Base-by-base conservation (phyloP, 2,888 invertebrate species). In the Hemithea aestivaria region DNA sequence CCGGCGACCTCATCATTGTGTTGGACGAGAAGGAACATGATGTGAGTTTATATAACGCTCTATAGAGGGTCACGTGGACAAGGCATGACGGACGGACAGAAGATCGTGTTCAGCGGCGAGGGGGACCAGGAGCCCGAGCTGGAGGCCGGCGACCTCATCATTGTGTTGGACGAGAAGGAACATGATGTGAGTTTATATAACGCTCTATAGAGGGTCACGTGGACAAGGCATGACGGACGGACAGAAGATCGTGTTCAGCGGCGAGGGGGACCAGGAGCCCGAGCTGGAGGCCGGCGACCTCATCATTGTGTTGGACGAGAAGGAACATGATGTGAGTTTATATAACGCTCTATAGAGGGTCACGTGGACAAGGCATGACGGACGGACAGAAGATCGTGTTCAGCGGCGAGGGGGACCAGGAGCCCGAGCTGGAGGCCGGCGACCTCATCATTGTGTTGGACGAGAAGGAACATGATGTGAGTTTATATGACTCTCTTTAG, bases 181-280 rank as follows among this genome's bases (percentile, higher is more conserved):
- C 95, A 99, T 81, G 89, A 91, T 32, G 88, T 88, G 63, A 72
- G 72, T 67, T n/a, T n/a, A n/a, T n/a, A n/a, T n/a, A n/a, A n/a
- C n/a, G 6, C 21, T 12, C 8, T 9, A 16, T 99, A 1, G 98
- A 99, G 78, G 98, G 98, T 7, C 95, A 97, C 67, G 93, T 98
- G 33, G 97, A 98, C 54, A 91, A 94, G 97, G 99, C 40, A 98
- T 98, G 98, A 90, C 90, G 28, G 97, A 98, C 73, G 97, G 96
- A 1, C 98, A 99, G 74, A 97, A 96, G 84, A 96, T 99, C 48
- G 89, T 93, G 12, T 98, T 98, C 71, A 89, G 90, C 48, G 98
- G 98, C 0, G 98, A 99, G 81, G 99, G 98, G 27, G 97, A 98
- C 80, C 98, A 98, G 73, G 97, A 97, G 69, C 97, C 98, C 0